Evolutionary conservation across 2,797 vertebrate genomes (phyloP).

Genomic region (Microtus agrestis): DNA sequence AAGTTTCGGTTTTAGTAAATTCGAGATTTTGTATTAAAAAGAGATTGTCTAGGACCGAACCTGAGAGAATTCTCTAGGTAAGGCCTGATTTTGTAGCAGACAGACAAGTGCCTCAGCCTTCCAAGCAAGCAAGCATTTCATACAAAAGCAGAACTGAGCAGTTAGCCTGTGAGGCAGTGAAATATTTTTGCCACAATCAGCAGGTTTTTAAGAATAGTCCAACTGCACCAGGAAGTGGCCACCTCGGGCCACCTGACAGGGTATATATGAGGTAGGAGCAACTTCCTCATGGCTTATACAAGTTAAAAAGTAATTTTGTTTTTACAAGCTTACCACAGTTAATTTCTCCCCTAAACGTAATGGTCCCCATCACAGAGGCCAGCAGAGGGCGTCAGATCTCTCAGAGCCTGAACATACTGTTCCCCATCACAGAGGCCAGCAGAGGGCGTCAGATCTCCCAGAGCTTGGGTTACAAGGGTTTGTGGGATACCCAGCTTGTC

Average conservation of each 20-base stretch:
- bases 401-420: neutral
- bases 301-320: neutral
- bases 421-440: neutral
- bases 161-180: neutral
- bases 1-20: neutral
- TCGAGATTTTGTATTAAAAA: neutral
- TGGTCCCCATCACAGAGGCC: neutral
- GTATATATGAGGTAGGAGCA: neutral
- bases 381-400: neutral
- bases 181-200: neutral
- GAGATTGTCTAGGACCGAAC: neutral
- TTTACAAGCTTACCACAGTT: neutral
- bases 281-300: neutral
- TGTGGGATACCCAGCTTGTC: neutral
- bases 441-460: neutral
- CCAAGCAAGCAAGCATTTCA: neutral
- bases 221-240: neutral
- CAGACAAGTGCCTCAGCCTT: neutral
- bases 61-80: neutral
- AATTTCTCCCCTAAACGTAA: neutral
- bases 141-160: neutral
- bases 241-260: neutral
- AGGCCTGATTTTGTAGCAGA: neutral
- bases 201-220: neutral
- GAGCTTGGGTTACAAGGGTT: neutral